Evolutionary conservation across 2,797 vertebrate species (phyloP), one percentile per base, ranked within the genome.

Genomic region (Ctenochaetus hawaiiensis): DNA sequence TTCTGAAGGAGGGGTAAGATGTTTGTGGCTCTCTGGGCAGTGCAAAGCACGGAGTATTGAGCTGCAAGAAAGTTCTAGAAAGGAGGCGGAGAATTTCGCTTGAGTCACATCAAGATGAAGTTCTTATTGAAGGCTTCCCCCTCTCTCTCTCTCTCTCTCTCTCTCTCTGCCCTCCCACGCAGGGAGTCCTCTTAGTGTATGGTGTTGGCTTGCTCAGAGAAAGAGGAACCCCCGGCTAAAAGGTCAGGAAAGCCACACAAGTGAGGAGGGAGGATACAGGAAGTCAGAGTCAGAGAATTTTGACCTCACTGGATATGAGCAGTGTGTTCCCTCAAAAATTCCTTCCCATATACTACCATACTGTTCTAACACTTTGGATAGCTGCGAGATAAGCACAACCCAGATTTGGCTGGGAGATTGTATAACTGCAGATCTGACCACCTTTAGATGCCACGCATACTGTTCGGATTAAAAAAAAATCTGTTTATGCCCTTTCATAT

Each of bases 181-280:
- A 71, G 88, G 88, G 83, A 90, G 81, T 91, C 78, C 89, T 87
- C 79, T 75, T 67, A 56, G 72, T 84, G 67, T 75, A 80, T 70
- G 68, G 73, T 67, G 83, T 61, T 53, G 71, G 57, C 54, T 56
- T 77, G 66, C 81, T 82, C 65, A 72, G 58, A 84, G 68, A 87
- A 60, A 71, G 63, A 81, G 82, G 82, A 90, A 90, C 78, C 74
- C 80, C 80, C 13, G 44, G 56, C 53, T 70, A 44, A 85, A 76
- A 89, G 85, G 81, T 91, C 85, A 89, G 74, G 70, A 78, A 88
- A 92, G 78, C 81, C 80, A 86, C 67, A 70, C 51, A 63, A 60
- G 62, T 8, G 16, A 80, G 44, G 45, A 54, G 74, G 82, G 80
- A 77, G 75, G 57, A 59, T 34, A 56, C 49, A 7, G 41, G 49